Evolutionary conservation across 1,140 invertebrate species (phyloP), one percentile per base, ranked within the genome.

Genomic region (Danaus melanippus): DNA sequence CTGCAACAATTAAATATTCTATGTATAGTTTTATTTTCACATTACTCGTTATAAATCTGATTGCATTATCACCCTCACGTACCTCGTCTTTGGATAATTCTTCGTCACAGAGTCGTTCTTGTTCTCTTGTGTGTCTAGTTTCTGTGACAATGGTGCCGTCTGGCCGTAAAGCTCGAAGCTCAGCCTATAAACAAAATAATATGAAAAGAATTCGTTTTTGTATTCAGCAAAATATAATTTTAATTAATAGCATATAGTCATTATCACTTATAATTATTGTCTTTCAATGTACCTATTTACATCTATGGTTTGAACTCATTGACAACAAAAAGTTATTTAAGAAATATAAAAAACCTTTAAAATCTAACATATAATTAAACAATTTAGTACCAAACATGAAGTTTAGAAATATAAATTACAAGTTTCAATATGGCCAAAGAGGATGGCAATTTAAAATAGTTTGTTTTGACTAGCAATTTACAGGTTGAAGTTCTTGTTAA

Each of bases 71-170:
- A 48, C 12, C 21, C 41, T 43, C 1, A 52, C 50, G 54, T 52
- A 87, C 88, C 76, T 89, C 89, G 63, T 90, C 87, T 53, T 93
- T 91, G 1, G 92, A 90, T 48, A 92, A 76, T 60, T 94, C 92
- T 71, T 93, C 90, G 89, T 95, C 91, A 68, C 92, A 90, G 65
- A 95, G 88, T 88, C 93, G 91, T 76, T 96, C 94, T 89, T 95
- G 94, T 80, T 96, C 94, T 58, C 91, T 92, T 41, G 92, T 94
- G 45, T 90, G 90, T 60, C 91, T 90, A 21, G 90, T 94, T 87
- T 97, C 95, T 1, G 95, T 97, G 56, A 96, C 91, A 52, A 97
- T 90, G 60, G 93, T 92, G 10, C 96, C 96, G 84, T 95, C 93
- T 21, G 91, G 88, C 63, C 93, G 90, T 11, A 92, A 75, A 49